Evolutionary conservation across 2,113 vertebrate species (phyloP), one percentile per base, ranked within the genome.

Genomic region (Podarcis muralis): DNA sequence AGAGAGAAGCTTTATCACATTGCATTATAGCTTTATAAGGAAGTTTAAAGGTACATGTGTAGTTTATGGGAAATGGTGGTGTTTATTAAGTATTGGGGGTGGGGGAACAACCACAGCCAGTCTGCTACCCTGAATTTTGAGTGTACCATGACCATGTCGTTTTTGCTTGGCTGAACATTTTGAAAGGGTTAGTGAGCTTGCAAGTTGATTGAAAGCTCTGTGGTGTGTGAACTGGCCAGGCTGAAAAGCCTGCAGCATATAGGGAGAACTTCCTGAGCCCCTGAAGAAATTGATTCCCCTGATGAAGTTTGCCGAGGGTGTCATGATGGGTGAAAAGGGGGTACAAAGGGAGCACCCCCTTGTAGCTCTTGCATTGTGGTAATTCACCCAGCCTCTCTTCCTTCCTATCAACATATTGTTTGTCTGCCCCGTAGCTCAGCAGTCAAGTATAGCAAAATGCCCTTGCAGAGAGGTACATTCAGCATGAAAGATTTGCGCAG

Each of bases 131-230:
- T 66, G 30, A 23, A 94, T 95, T 95, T 96, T 95, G 93, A 94
- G 93, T 93, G 88, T 94, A 22, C 94, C 94, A 95, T 95, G 93
- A 93, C 92, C 93, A 93, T 93, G 93, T 95, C 89, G 94, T 95
- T 80, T 95, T 95, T 95, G 95, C 95, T 95, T 95, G 94, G 93
- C 93, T 95, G 94, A 95, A 94, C 95, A 94, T 95, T 95, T 95
- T 96, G 94, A 96, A 95, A 96, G 91, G 94, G 92, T 93, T 95
- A 94, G 91, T 90, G 90, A 96, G 94, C 89, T 92, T 95, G 92
- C 94, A 89, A 93, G 92, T 92, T 95, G 95, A 94, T 91, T 95
- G 94, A 94, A 95, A 94, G 91, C 94, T 94, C 93, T 95, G 92
- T 95, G 95, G 94, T 95, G 93, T 95, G 93, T 94, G 91, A 94